Percentiles rank a stretch among this genome's conserved stretches.
Evolutionary conservation across 2,797 vertebrate genomes (phyloP).

Genomic region (Catharus ustulatus): DNA sequence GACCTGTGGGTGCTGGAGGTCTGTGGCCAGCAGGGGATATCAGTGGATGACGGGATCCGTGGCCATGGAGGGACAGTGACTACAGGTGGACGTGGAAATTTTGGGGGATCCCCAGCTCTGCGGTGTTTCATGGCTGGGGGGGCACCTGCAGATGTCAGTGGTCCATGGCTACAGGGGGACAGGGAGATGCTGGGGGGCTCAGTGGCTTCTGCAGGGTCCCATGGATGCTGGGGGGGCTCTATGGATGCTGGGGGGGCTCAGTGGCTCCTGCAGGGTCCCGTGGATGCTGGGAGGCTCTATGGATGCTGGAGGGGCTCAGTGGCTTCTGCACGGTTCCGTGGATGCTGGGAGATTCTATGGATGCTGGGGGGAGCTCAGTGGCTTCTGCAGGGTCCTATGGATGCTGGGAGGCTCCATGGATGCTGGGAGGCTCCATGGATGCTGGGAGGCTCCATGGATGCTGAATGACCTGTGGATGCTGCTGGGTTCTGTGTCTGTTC

Average conservation of each 20-base stretch:
- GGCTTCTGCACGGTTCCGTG: too few relatives aligned
- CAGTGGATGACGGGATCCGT: fast-evolving
- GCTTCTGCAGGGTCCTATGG: too few relatives aligned
- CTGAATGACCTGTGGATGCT: not conserved
- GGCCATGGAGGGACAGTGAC: not conserved
- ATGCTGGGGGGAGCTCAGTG: too few relatives aligned
- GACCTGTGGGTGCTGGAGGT: too few relatives aligned
- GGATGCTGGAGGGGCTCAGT: not conserved
- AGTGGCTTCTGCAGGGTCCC: too few relatives aligned
- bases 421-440: fast-evolving
- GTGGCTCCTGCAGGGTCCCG: not conserved
- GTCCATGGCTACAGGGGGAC: not conserved
- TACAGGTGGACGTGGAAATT: not conserved
- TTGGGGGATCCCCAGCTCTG: not conserved
- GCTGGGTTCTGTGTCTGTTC: not conserved
- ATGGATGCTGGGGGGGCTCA: too few relatives aligned
- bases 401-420: not conserved
- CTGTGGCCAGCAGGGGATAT: not conserved
- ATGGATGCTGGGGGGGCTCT: too few relatives aligned
- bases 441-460: not conserved
- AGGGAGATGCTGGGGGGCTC: not conserved
- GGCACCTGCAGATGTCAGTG: too few relatives aligned
- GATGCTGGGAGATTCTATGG: too few relatives aligned
- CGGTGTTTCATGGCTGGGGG: too few relatives aligned
- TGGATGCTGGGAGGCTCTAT: too few relatives aligned